Evolutionary conservation across 2,113 vertebrate genomes (phyloP).

Genomic region (Daboia siamensis): DNA sequence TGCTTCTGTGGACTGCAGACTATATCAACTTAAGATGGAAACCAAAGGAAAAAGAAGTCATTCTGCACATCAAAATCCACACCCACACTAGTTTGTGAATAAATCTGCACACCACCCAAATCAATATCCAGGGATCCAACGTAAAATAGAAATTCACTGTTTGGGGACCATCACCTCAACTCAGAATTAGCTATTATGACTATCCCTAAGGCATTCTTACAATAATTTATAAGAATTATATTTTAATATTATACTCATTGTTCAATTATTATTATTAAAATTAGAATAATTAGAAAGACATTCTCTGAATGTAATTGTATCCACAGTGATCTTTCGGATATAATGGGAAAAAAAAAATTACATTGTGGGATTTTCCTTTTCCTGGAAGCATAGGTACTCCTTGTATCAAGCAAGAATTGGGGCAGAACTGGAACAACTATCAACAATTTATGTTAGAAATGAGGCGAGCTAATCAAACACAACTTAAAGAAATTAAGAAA

Average conservation of each 20-base stretch:
- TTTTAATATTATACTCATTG: not conserved
- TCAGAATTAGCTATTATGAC: not conserved
- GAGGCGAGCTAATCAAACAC: rapidly evolving
- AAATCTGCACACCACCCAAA: not conserved
- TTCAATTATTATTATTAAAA: not conserved
- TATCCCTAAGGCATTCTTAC: not conserved
- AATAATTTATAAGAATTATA: not conserved
- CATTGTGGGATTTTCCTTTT: not conserved
- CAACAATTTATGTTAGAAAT: constrained; percentile 16
- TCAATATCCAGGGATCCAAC: not conserved
- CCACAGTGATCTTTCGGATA: not conserved
- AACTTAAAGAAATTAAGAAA: constrained; percentile 33
- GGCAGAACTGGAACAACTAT: not conserved
- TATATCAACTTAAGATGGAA: not conserved
- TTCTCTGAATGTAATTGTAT: not conserved
- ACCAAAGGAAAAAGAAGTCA: not conserved
- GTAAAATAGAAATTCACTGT: not conserved
- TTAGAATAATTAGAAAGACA: not conserved
- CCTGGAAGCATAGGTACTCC: rapidly evolving
- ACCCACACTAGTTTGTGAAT: not conserved
- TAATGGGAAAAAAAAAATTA: not conserved
- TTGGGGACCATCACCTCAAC: not conserved
- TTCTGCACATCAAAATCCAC: not conserved
- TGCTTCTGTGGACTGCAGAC: not conserved
- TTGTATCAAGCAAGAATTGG: not conserved